phyloP scores from a whole-genome alignment of 2,113 vertebrate genomes.

The Bombycilla garrulus region DNA sequence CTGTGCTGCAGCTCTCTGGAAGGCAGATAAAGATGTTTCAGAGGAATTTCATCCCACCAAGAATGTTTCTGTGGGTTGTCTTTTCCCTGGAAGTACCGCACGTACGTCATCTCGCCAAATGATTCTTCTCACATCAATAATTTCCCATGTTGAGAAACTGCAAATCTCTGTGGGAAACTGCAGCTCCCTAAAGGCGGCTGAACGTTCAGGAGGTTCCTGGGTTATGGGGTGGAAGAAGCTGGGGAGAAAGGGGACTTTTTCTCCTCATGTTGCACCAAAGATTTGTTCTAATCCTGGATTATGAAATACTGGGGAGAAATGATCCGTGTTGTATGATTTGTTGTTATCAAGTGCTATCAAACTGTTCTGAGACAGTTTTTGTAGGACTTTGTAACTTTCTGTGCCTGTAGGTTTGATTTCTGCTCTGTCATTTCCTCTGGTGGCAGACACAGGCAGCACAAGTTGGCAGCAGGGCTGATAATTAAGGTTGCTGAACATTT shows the following conservation, averaged over 20 bases:
- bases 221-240: not conserved
- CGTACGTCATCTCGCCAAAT: not conserved
- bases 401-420: not conserved
- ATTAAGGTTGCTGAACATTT: not conserved
- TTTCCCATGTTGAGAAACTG: not conserved
- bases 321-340: not conserved
- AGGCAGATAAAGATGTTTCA: not conserved
- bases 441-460: not conserved
- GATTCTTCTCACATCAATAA: not conserved
- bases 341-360: not conserved
- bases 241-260: not conserved
- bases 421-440: not conserved
- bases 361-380: not conserved
- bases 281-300: accelerated
- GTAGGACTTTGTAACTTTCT: not conserved
- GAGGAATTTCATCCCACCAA: not conserved
- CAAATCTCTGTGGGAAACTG: not conserved
- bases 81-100: not conserved
- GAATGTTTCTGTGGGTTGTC: not conserved
- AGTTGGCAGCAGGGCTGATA: not conserved
- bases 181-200: not conserved
- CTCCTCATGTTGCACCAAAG: not conserved
- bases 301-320: not conserved
- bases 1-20: not conserved
- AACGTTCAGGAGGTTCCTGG: not conserved